These are phyloP conservation scores for Ochropleura plecta DNA, from an alignment of 2,888 invertebrate genomes.

Conservation along the genomic window DNA sequence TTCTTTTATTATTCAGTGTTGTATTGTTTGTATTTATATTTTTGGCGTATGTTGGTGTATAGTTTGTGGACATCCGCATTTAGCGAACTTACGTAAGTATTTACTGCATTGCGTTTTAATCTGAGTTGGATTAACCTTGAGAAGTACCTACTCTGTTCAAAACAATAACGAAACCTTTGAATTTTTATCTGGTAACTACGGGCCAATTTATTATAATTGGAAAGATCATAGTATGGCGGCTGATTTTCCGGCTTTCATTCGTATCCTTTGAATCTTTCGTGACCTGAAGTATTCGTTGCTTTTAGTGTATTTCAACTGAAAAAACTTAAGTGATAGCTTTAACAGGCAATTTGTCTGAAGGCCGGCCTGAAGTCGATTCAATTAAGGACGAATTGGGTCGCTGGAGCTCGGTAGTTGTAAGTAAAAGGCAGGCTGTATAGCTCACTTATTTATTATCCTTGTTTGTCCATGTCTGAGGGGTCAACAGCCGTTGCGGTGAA, in stretches of 20 bases:
- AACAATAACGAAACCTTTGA: slow-evolving; percentile 5
- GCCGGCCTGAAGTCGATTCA: slow-evolving; percentile 66
- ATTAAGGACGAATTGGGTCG: slow-evolving; percentile 71
- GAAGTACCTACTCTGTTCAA: slow-evolving; percentile 2
- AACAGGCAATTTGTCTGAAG: slow-evolving; percentile 65
- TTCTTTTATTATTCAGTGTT: slow-evolving; percentile 67
- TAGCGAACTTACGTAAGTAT: slow-evolving; percentile 88
- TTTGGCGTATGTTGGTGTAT: slow-evolving; percentile 74
- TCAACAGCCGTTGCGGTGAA: slow-evolving; percentile 28
- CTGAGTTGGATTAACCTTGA: slow-evolving; percentile 57
- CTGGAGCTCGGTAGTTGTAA: slow-evolving; percentile 63
- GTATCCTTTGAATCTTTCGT: slow-evolving; percentile 39
- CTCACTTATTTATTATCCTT: slow-evolving; percentile 50
- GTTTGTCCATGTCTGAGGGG: slow-evolving; percentile 37
- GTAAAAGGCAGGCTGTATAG: slow-evolving; percentile 48
- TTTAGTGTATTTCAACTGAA: slow-evolving; percentile 56
- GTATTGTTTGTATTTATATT: slow-evolving; percentile 69
- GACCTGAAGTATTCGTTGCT: slow-evolving; percentile 49
- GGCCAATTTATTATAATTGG: slow-evolving; percentile 43
- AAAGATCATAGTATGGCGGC: slow-evolving; percentile 26
- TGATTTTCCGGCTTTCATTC: slow-evolving; percentile 37
- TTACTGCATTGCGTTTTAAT: slow-evolving; percentile 87
- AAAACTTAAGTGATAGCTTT: slow-evolving; percentile 61
- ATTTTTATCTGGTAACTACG: slow-evolving; percentile 13
- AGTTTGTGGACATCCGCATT: slow-evolving; percentile 75